A percentile compares a stretch with the other conserved stretches of the same genome.
phyloP scores from a whole-genome alignment of 1,140 invertebrate genomes.

The Aethina tumida region DNA sequence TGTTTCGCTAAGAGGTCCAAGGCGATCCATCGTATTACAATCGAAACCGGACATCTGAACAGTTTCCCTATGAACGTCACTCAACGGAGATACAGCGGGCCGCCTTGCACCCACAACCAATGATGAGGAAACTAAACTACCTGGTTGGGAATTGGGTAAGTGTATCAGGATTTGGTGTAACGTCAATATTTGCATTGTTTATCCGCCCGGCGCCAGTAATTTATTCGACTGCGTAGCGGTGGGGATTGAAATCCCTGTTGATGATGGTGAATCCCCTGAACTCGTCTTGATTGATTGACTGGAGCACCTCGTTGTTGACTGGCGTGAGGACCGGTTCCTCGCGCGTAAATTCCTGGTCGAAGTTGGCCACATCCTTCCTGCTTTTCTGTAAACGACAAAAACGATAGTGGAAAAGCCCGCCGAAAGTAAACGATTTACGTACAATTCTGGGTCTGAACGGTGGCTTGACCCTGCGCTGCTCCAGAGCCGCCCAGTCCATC shows the following conservation, averaged over 20 bases:
- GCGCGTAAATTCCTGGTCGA: conserved; percentile 98
- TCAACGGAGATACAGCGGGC: too few relatives aligned
- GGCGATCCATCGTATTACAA: too few relatives aligned
- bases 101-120: too few relatives aligned
- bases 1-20: too few relatives aligned
- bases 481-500: conserved; percentile 93
- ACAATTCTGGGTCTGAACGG: conserved; percentile 98
- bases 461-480: conserved; percentile 82
- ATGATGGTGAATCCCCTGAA: conserved; percentile 96
- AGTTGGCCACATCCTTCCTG: conserved; percentile 95
- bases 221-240: conserved; percentile 42
- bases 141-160: too few relatives aligned
- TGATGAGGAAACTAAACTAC: too few relatives aligned
- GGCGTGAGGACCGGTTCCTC: conserved; percentile 95
- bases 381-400: conserved; percentile 70
- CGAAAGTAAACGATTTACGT: conserved; percentile 40
- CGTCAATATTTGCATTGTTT: too few relatives aligned
- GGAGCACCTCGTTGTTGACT: conserved; percentile 78
- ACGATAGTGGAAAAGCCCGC: too few relatives aligned
- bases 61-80: too few relatives aligned
- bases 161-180: conserved; percentile 6
- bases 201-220: conserved; percentile 2
- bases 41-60: too few relatives aligned
- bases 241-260: conserved; percentile 83
- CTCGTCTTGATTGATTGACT: conserved; percentile 95